Evolutionary conservation across 1,140 invertebrate genomes (phyloP), one percentile per base, ranked within the genome.

Genomic region (Diplogasteroides magnus): DNA sequence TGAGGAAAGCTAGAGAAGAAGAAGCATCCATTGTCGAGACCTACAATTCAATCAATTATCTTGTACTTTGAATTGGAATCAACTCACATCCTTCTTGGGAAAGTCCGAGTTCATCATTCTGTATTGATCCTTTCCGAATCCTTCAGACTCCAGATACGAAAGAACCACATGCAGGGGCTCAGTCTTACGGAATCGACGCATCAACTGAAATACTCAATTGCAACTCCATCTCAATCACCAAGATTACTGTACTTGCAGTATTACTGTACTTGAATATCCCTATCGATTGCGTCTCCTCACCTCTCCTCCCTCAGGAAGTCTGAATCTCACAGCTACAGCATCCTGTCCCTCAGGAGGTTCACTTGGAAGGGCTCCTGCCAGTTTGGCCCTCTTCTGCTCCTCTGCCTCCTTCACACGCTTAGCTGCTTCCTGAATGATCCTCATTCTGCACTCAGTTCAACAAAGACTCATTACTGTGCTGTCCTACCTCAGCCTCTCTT

Each of bases 71-170:
- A 31, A 59, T 64, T 25, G 27, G 61, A 28, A 31, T 58, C 32
- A 25, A 61, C 65, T 71, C 6, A 71, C 57, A 6, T 71, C 69
- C 55, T 71, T 71, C 25, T 71, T 71, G 31, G 69, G 69, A 32
- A 66, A 67, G 28, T 71, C 69, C 55, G 69, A 65, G 23, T 71
- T 71, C 57, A 71, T 62, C n/a, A 56, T 66, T 48, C 57, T 65
- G 25, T 32, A 71, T 31, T 67, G 56, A 28, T 71, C 64, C 14
- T 69, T 69, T 13, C 29, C 26, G 69, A 61, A 71, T 0, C 69
- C 69, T 25, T 71, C 67, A 19, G 69, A 71, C 15, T 37, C 37
- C 31, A 71, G 57, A 27, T 61, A 71, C 6, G 32, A 31, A 31
- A 55, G 29, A 1, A 71, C 23, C 14, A 65, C 57, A 25, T 61